Percentiles rank a stretch among this genome's conserved stretches.
These are phyloP conservation scores for Cherax destructor DNA, from an alignment of 1,140 invertebrate genomes.

Conservation along the genomic window DNA sequence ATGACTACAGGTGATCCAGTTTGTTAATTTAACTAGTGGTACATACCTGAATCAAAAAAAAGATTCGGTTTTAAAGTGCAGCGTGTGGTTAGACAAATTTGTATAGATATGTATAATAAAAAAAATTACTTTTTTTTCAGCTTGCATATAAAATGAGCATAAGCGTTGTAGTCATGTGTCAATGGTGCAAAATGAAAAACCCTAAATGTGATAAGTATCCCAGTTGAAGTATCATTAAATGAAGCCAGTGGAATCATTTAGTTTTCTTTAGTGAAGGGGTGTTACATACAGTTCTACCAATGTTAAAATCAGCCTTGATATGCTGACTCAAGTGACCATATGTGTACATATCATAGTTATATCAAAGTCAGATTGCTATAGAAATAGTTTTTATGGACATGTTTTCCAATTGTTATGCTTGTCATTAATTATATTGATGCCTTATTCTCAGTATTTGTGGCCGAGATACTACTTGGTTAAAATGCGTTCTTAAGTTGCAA, in stretches of 20 bases:
- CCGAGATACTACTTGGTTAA: not conserved
- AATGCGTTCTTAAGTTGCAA: constrained; percentile 18
- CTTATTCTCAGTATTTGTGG: constrained; percentile 37
- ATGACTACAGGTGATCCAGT: not conserved
- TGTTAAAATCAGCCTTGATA: constrained; percentile 29
- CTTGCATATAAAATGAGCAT: constrained; percentile 51
- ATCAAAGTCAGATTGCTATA: constrained; percentile 32
- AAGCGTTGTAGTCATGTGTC: constrained; percentile 58
- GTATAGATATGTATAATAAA: constrained; percentile 47
- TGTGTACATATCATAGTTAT: constrained; percentile 62
- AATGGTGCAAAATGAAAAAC: constrained; percentile 59
- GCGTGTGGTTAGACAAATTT: constrained; percentile 20
- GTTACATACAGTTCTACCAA: constrained; percentile 26
- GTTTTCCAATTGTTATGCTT: constrained; percentile 51
- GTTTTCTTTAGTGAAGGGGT: constrained; percentile 12
- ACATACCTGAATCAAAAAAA: constrained; percentile 50
- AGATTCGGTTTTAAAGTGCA: constrained; percentile 30
- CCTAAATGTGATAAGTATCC: constrained; percentile 54
- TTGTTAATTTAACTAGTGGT: constrained; percentile 19
- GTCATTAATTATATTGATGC: constrained; percentile 42
- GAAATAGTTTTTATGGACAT: constrained; percentile 46
- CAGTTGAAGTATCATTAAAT: constrained; percentile 26
- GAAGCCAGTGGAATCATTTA: constrained; percentile 31
- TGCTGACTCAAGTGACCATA: constrained; percentile 50
- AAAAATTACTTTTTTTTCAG: not conserved